Evolutionary conservation across 2,888 invertebrate genomes (phyloP).

Genomic region (Hybos culiciformis): DNA sequence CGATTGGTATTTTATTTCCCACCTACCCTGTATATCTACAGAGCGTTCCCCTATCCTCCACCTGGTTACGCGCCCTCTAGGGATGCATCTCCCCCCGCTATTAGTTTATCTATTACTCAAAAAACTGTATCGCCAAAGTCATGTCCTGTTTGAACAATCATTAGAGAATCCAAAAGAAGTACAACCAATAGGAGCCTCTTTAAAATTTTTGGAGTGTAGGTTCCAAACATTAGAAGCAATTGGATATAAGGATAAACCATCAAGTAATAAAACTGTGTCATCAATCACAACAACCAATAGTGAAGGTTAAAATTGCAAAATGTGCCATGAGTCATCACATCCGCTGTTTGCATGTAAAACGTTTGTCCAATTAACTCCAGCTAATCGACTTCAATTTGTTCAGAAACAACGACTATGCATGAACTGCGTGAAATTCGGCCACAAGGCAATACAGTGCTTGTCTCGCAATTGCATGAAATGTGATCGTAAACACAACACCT

Average conservation of each 20-base stretch:
- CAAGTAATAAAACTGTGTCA: not conserved
- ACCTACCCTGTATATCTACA: no score
- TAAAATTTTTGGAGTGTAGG: constrained; percentile 2
- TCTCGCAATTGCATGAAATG: constrained; percentile 6
- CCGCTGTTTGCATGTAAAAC: constrained; percentile 6
- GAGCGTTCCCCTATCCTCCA: no score
- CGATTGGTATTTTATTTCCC: no score
- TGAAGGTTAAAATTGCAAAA: not conserved
- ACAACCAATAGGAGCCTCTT: constrained; percentile 3
- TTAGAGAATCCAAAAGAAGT: constrained; percentile 6
- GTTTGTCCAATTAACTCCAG: not conserved
- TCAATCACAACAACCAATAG: constrained; percentile 1
- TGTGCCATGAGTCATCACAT: not conserved
- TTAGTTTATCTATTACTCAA: constrained; percentile 5
- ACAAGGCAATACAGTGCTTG: constrained; percentile 1
- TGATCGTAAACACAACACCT: no score
- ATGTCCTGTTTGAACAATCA: constrained; percentile 8
- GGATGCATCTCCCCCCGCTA: no score
- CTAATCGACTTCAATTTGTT: constrained; percentile 1
- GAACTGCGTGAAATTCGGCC: constrained; percentile 3
- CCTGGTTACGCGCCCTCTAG: no score
- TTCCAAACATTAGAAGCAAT: constrained; percentile 4
- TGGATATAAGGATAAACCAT: not conserved
- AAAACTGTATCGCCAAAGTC: constrained; percentile 8
- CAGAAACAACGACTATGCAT: not conserved